Conservation (phyloP, 2,888 invertebrate genomes). For the Andrena trimmerana region DNA sequence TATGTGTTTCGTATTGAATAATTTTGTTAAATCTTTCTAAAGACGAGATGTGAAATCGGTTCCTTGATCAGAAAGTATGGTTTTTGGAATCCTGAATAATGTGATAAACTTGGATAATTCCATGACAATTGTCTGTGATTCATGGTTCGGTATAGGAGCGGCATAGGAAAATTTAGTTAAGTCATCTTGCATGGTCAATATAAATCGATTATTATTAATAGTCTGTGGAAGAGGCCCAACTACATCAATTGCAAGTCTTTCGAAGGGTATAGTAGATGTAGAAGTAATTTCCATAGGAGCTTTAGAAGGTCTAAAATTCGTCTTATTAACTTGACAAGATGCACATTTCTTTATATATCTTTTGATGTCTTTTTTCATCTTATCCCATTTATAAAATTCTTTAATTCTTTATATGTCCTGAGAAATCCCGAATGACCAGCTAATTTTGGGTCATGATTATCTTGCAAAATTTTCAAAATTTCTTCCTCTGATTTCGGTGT, state of each 20-base stretch:
- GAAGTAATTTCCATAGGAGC: constrained; percentile 24
- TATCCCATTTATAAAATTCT: constrained; percentile 25
- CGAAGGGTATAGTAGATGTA: constrained; percentile 19
- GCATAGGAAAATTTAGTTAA: constrained; percentile 31
- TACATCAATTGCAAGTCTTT: not conserved
- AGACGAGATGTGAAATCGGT: constrained; percentile 20
- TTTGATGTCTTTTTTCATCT: constrained; percentile 27
- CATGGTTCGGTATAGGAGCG: constrained; percentile 13
- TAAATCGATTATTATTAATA: constrained; percentile 22
- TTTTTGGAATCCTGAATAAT: constrained; percentile 32
- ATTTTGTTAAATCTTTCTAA: constrained; percentile 9
- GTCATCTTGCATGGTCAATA: constrained; percentile 29
- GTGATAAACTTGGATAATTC: constrained; percentile 28
- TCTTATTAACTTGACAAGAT: constrained; percentile 25
- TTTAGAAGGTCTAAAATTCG: constrained; percentile 18
- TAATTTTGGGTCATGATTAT: not conserved
- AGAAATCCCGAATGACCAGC: constrained; percentile 30
- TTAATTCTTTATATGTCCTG: constrained; percentile 29
- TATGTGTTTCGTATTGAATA: constrained; percentile 17
- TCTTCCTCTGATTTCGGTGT: not conserved
- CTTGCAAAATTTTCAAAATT: too few species aligned
- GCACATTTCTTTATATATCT: constrained; percentile 23
- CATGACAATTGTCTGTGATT: constrained; percentile 9
- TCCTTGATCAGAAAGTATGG: constrained; percentile 24
- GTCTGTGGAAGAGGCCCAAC: constrained; percentile 29